Base-by-base conservation (phyloP, 2,888 invertebrate genomes). In the Drosophila phalerata region DNA sequence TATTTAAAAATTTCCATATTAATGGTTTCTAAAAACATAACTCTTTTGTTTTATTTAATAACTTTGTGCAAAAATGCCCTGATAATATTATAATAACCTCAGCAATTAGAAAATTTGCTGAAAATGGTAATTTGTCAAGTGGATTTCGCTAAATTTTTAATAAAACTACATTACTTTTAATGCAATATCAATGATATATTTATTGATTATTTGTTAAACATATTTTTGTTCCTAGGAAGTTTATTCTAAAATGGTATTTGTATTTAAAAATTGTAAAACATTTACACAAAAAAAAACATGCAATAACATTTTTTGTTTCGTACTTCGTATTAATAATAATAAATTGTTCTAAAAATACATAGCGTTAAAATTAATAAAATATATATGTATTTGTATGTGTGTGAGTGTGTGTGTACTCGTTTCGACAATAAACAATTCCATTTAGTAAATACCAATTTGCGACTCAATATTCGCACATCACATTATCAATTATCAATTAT, bases 281-380 rank as follows among this genome's bases (percentile, higher is more conserved):
- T 73, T 61, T 81, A 86, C 76, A 89, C 62, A 53, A 25, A 66
- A 47, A 47, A 71, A 47, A 34, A 62, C 77, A 84, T 85, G 67
- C 60, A 69, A 22, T 82, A 88, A 82, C 67, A 62, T 47, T 58
- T 40, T 11, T 55, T 43, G 5, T 53, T 17, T 43, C 37, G 37
- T 37, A 37, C 28, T 30, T 30, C 47, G 19, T 49, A 43, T 37
- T 63, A 63, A 47, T 73, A 71, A 81, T 76, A 76, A 86, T 81
- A 85, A 89, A 85, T 85, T 85, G 62, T 6, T 85, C 89, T 85
- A 85, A 85, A 87, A 85, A 85, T 89, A 85, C 79, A 73, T 81
- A 81, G 75, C 76, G 62, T 85, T 85, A 69, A 78, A 79, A 81
- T 72, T 77, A 76, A 68, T 65, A 74, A 74, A 67, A 61, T 61